A percentile compares a stretch with the other conserved stretches of the same genome.
Conservation (phyloP, 2,797 vertebrate genomes). For the Spondyliosoma cantharus region DNA sequence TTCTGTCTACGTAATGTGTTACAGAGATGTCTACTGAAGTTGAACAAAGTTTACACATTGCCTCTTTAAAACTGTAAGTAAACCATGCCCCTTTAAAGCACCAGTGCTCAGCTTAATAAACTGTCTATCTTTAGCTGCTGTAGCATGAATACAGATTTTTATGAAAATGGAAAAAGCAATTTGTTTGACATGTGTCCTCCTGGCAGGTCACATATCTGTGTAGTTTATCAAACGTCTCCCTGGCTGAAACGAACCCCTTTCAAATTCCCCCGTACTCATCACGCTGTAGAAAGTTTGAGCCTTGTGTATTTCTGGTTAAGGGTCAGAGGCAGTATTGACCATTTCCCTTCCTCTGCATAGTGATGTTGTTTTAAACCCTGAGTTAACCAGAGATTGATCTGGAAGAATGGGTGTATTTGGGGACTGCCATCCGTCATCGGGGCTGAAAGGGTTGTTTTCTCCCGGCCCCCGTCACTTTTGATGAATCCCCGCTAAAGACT, state of each 20-base stretch:
- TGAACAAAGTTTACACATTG: no score
- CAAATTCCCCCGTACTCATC: slow-evolving; percentile 58
- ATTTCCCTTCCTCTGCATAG: slow-evolving; percentile 75
- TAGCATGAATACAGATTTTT: slow-evolving; percentile 53
- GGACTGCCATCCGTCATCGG: slow-evolving; percentile 76
- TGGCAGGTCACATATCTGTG: slow-evolving; percentile 56
- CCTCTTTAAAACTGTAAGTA: no score
- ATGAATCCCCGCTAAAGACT: slow-evolving; percentile 78
- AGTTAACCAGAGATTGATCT: slow-evolving; percentile 81
- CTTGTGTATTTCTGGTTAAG: slow-evolving; percentile 68
- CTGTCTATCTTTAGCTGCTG: slow-evolving; percentile 23
- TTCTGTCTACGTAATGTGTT: no score
- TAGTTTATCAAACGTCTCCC: slow-evolving; percentile 61
- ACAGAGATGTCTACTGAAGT: no score
- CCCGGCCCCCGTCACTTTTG: slow-evolving; percentile 78
- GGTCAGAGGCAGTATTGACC: slow-evolving; percentile 79
- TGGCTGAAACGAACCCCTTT: slow-evolving; percentile 56
- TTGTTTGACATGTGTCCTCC: slow-evolving; percentile 46
- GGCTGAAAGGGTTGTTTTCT: slow-evolving; percentile 77
- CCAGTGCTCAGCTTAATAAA: slow-evolving; percentile 4
- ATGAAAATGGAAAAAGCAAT: slow-evolving; percentile 60
- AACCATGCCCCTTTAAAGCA: slow-evolving; percentile 22
- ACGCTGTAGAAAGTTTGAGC: slow-evolving; percentile 49
- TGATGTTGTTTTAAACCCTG: slow-evolving; percentile 84
- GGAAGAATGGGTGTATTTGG: slow-evolving; percentile 76